Percentiles rank a stretch among this genome's conserved stretches.
phyloP scores from a whole-genome alignment of 2,888 invertebrate genomes.

The Camptogramma bilineatum region DNA sequence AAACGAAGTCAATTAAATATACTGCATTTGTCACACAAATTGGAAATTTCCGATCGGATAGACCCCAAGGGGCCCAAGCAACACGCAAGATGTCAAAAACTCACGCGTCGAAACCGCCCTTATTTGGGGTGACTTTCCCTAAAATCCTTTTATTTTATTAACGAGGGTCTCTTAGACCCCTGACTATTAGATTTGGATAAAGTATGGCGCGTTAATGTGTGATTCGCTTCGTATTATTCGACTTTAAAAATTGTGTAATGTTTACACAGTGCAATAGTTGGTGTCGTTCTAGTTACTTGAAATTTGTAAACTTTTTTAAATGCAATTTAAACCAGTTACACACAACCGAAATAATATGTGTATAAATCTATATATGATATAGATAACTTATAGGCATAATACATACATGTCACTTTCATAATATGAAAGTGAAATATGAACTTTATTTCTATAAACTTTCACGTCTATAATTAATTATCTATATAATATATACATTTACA shows the following conservation, averaged over 20 bases:
- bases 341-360: no score
- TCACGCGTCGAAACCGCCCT: conserved; percentile 55
- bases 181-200: conserved; percentile 36
- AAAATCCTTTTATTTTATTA: conserved; percentile 69
- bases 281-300: no score
- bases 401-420: no score
- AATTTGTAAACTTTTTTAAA: no score
- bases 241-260: background rate
- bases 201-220: conserved; percentile 13
- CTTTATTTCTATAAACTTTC: no score
- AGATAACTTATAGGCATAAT: no score
- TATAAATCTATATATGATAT: no score
- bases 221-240: conserved; percentile 11
- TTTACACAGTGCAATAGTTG: no score
- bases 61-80: conserved; percentile 43
- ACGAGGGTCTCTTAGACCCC: conserved; percentile 42
- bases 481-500: no score
- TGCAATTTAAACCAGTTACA: no score
- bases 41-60: conserved; percentile 48
- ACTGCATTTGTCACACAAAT: conserved; percentile 67
- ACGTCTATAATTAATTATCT: no score
- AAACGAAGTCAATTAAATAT: conserved; percentile 65
- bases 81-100: conserved; percentile 55
- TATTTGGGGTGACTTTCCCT: conserved; percentile 54
- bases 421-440: no score